A percentile compares a stretch with the other conserved stretches of the same genome.
Evolutionary conservation across 2,888 invertebrate species (phyloP).

Genomic region (Callosobruchus maculatus): DNA sequence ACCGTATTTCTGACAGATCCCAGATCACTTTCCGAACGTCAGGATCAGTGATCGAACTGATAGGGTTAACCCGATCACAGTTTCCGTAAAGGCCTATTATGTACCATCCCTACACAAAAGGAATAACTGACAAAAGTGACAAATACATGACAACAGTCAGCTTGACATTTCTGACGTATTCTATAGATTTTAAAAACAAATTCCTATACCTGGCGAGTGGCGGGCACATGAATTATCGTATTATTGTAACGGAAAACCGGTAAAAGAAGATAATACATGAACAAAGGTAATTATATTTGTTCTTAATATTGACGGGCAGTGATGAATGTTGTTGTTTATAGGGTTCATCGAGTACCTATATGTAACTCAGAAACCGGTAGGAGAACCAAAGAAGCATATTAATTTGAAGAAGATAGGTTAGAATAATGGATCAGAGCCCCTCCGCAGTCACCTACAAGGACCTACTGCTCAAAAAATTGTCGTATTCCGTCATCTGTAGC

Average conservation of each 20-base stretch:
- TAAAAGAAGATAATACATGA: not conserved
- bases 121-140: too few species aligned
- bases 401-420: not conserved
- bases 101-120: too few species aligned
- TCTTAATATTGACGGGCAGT: not conserved
- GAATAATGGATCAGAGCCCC: not conserved
- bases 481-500: constrained; percentile 47
- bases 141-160: too few species aligned
- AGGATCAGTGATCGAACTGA: too few species aligned
- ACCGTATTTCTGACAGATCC: too few species aligned
- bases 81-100: too few species aligned
- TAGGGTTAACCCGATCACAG: too few species aligned
- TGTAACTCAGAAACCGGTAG: not conserved
- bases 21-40: too few species aligned
- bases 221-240: not conserved
- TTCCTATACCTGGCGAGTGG: not conserved
- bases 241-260: not conserved
- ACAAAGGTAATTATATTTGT: not conserved
- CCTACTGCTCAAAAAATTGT: constrained; percentile 56
- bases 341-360: too few species aligned
- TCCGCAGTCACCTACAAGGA: constrained; percentile 55
- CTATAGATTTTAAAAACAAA: too few species aligned
- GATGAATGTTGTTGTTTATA: too few species aligned
- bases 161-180: too few species aligned
- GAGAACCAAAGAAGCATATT: not conserved